phyloP scores from a whole-genome alignment of 1,140 invertebrate genomes.

The Camponotus floridanus region DNA sequence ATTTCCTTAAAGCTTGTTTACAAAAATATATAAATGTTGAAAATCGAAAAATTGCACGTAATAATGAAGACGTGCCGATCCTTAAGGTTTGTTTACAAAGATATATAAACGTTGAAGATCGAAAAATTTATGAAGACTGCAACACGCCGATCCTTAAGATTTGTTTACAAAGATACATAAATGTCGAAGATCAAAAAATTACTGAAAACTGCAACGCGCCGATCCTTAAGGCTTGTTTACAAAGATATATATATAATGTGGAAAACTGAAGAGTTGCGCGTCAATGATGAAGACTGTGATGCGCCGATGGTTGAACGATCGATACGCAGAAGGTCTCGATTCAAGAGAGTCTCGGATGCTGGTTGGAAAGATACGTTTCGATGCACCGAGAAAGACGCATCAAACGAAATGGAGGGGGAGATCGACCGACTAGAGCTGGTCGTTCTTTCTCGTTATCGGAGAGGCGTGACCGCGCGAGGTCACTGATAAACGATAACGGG shows the following conservation, averaged over 20 bases:
- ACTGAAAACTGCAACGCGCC: too few relatives aligned
- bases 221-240: too few relatives aligned
- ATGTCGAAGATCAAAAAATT: constrained; percentile 2
- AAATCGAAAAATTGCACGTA: too few relatives aligned
- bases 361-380: constrained; percentile 23
- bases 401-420: constrained; percentile 23
- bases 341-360: constrained; percentile 22
- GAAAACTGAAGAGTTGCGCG: background rate
- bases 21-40: too few relatives aligned
- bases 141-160: too few relatives aligned
- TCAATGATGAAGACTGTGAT: background rate
- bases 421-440: constrained; percentile 2
- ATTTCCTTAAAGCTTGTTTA: too few relatives aligned
- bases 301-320: constrained; percentile 10
- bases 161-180: background rate
- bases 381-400: constrained; percentile 26
- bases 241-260: background rate
- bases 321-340: background rate
- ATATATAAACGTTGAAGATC: background rate
- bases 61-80: too few relatives aligned
- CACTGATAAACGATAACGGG: constrained; percentile 76
- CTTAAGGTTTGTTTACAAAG: too few relatives aligned
- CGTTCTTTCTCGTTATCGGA: constrained; percentile 68
- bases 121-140: too few relatives aligned
- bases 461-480: constrained; percentile 76